These are phyloP conservation scores for Hydrozoanthus gracilis DNA, from an alignment of 92 coral and sea anemone genomes.

Conservation along the genomic window DNA sequence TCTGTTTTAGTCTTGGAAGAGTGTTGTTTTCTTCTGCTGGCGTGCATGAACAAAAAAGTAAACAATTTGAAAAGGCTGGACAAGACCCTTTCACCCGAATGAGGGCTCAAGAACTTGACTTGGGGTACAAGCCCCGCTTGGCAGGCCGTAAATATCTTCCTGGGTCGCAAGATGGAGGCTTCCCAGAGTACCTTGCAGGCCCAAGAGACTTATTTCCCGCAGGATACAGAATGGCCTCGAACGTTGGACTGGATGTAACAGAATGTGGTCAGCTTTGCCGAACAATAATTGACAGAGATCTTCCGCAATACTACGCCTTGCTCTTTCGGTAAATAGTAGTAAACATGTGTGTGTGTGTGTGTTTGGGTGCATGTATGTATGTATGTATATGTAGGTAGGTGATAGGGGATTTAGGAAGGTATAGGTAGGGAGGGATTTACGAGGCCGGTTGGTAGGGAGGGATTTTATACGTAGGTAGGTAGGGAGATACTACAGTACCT, in stretches of 20 bases:
- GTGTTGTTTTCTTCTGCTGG: not conserved
- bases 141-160: conserved; percentile 56
- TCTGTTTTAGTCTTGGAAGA: not conserved
- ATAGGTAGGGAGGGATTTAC: too few species aligned
- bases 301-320: conserved; percentile 25
- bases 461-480: too few species aligned
- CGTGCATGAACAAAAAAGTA: not conserved
- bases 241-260: conserved; percentile 6
- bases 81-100: not conserved
- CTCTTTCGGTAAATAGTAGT: conserved; percentile 45
- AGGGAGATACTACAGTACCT: too few species aligned
- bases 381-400: too few species aligned
- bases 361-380: not conserved
- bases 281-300: conserved; percentile 18
- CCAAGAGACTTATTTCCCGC: conserved; percentile 50
- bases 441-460: too few species aligned
- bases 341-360: not conserved
- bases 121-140: conserved; percentile 28
- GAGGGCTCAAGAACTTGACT: conserved; percentile 4
- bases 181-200: conserved; percentile 55
- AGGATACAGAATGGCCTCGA: conserved; percentile 25
- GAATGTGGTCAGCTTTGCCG: conserved; percentile 38
- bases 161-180: conserved; percentile 51
- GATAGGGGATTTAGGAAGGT: too few species aligned
- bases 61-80: not conserved